Percentiles rank a stretch among this genome's conserved stretches.
These are phyloP conservation scores for Lasioglossum lativentre DNA, from an alignment of 2,888 invertebrate species.

Conservation along the genomic window DNA sequence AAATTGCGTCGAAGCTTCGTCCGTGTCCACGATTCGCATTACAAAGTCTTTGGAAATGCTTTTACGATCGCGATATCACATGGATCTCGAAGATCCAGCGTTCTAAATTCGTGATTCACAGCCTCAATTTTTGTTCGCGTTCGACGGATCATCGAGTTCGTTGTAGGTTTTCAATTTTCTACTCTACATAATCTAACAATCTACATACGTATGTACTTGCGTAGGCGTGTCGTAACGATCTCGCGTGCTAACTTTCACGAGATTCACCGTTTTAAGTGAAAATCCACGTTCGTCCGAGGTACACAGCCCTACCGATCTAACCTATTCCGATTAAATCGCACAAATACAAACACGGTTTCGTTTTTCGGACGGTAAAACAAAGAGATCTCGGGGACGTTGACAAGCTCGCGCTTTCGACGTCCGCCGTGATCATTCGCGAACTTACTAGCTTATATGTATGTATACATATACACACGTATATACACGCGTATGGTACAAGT, in stretches of 20 bases:
- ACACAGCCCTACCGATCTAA: slow-evolving; percentile 31
- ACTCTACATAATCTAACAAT: slow-evolving; percentile 23
- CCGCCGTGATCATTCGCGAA: slow-evolving; percentile 11
- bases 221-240: slow-evolving; percentile 60
- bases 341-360: slow-evolving; percentile 10
- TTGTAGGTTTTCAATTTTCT: slow-evolving; percentile 41
- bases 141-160: slow-evolving; percentile 28
- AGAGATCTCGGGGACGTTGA: slow-evolving; percentile 13
- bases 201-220: background rate
- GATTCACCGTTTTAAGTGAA: slow-evolving; percentile 54
- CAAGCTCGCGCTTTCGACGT: slow-evolving; percentile 23
- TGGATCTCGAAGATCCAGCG: slow-evolving; percentile 53
- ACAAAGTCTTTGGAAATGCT: slow-evolving; percentile 67
- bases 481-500: background rate
- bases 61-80: slow-evolving; percentile 67
- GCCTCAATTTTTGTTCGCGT: slow-evolving; percentile 63
- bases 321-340: slow-evolving; percentile 20
- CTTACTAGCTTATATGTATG: background rate
- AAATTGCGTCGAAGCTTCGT: slow-evolving; percentile 25
- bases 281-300: slow-evolving; percentile 24
- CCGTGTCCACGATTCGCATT: slow-evolving; percentile 51
- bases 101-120: slow-evolving; percentile 69
- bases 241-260: slow-evolving; percentile 62
- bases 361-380: background rate
- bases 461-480: background rate